Base-by-base conservation (phyloP, 2,888 invertebrate species). In the Coelopa pilipes region DNA sequence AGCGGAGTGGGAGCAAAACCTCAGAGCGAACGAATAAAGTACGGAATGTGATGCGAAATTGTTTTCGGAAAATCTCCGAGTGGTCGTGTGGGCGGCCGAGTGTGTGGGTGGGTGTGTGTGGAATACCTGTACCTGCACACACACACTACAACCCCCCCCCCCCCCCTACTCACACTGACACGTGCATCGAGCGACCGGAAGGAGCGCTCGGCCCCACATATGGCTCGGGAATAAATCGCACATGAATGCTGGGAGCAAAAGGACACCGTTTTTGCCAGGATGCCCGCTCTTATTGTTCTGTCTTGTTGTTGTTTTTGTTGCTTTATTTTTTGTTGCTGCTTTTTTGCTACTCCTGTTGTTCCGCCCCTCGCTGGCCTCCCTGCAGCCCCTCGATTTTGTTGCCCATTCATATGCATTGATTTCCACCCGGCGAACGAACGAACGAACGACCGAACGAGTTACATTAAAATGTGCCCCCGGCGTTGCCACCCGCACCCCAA, bases 331-430 rank as follows among this genome's bases (percentile, higher is more conserved):
- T 47, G 45, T 17, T 17, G 34, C 15, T 66, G 21, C 12, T 63
- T n/a, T n/a, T n/a, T n/a, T n/a, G n/a, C 24, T 62, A 62, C 34
- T 62, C 24, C 24, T 10, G 24, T 11, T 53, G 53, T 53, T 53
- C n/a, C 13, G 49, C 13, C 49, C 15, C 15, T 53, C 4, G 53
- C 10, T 53, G 53, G 3, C 13, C 3, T n/a, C 53, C n/a, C n/a
- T 62, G 62, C 3, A n/a, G n/a, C n/a, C n/a, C 7, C 7, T 34
- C 55, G 53, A 34, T 73, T 73, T 60, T 45, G 59, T 49, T 80
- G 80, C 77, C 76, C 80, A 82, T 82, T 82, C 81, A 77, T 82
- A 83, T 82, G 82, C 82, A 82, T 82, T 83, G 82, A 82, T 82
- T 83, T 82, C 80, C 79, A 81, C 80, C 69, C 1, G 13, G 45